Conservation (phyloP, 2,797 vertebrate genomes). For the Chaenodraco wilsoni region DNA sequence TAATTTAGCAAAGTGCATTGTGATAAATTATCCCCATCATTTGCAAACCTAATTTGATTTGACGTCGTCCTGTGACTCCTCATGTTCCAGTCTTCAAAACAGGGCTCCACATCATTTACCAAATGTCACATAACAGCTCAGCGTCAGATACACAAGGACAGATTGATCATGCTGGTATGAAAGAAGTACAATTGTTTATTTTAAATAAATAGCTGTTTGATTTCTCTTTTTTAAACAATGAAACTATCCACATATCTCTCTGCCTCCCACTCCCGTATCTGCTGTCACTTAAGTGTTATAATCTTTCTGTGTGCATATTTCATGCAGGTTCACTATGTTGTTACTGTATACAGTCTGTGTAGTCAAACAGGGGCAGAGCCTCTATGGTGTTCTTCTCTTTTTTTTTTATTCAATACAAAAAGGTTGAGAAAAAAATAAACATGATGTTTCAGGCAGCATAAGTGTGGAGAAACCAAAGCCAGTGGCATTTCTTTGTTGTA, state of each 20-base stretch:
- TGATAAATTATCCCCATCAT: constrained; percentile 45
- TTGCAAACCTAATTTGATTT: constrained; percentile 44
- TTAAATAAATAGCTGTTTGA: constrained; percentile 82
- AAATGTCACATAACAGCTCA: constrained; percentile 60
- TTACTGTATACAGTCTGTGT: constrained; percentile 91
- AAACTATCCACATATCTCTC: constrained; percentile 83
- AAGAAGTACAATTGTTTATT: constrained; percentile 79
- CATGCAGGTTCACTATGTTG: constrained; percentile 86
- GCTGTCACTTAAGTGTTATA: constrained; percentile 87
- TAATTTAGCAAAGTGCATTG: constrained; percentile 39
- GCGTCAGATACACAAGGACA: constrained; percentile 70
- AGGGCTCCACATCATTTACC: constrained; percentile 68
- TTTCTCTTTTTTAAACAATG: constrained; percentile 70
- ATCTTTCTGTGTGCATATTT: constrained; percentile 85
- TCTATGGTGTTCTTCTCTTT: constrained; percentile 84
- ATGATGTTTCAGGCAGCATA: constrained; percentile 86
- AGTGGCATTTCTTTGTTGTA: constrained; percentile 84
- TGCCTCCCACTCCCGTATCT: constrained; percentile 83
- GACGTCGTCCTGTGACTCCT: constrained; percentile 42
- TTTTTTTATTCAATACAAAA: constrained; percentile 77
- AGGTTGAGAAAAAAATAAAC: constrained; percentile 70
- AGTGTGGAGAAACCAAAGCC: constrained; percentile 87
- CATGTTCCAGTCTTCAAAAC: constrained; percentile 60
- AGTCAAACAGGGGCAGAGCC: constrained; percentile 92
- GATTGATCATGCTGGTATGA: constrained; percentile 71